Evolutionary conservation across 2,113 vertebrate genomes (phyloP).

Genomic region (Etheostoma spectabile): DNA sequence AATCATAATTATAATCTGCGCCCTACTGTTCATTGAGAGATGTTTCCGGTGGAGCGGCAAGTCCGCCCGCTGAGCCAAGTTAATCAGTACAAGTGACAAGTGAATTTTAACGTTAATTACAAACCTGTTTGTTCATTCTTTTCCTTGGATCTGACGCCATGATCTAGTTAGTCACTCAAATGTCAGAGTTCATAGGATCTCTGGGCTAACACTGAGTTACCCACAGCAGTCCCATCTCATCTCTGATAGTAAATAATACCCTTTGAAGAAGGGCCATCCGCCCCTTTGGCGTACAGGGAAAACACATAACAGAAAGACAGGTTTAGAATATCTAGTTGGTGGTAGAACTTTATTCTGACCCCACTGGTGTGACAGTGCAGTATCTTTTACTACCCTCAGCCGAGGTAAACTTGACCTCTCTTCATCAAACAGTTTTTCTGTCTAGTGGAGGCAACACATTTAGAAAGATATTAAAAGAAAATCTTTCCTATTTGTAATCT

Average conservation of each 20-base stretch:
- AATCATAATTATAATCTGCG: too few species aligned
- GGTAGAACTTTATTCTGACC: too few species aligned
- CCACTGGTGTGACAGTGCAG: neutral
- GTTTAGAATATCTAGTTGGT: too few species aligned
- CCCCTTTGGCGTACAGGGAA: too few species aligned
- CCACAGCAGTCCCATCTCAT: neutral
- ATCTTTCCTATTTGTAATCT: neutral
- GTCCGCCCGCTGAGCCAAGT: too few species aligned
- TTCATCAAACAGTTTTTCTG: neutral
- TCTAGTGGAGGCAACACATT: neutral
- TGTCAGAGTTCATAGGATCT: conserved; percentile 1
- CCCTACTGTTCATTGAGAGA: too few species aligned
- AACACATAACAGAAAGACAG: too few species aligned
- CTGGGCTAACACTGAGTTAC: neutral
- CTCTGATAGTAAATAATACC: neutral
- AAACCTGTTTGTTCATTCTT: too few species aligned
- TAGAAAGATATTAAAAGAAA: neutral
- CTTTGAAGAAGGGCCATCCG: too few species aligned
- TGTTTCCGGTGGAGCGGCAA: too few species aligned
- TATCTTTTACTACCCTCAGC: neutral
- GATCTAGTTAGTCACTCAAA: neutral
- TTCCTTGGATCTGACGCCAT: neutral
- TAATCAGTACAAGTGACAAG: too few species aligned
- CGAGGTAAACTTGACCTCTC: neutral
- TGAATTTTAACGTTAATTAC: too few species aligned